These are phyloP conservation scores for Notodonta dromedarius DNA, from an alignment of 2,888 invertebrate species.

Conservation along the genomic window DNA sequence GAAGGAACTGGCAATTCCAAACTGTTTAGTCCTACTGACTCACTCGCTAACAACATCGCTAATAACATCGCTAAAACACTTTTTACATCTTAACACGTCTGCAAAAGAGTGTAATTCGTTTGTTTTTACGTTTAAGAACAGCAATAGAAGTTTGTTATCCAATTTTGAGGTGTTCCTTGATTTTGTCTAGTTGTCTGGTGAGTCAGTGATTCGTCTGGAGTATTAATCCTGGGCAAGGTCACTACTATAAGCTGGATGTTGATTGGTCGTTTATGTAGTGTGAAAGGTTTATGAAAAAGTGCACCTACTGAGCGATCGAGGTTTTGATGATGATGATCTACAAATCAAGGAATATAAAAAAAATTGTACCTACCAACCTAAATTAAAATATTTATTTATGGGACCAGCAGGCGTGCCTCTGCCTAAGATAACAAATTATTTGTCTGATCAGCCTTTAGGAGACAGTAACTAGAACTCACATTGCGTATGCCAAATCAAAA, in stretches of 20 bases:
- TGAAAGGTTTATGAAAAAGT: no score
- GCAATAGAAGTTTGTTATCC: conserved; percentile 6
- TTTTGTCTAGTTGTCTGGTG: conserved; percentile 31
- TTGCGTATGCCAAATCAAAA: not conserved
- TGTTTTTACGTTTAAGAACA: not conserved
- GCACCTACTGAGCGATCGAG: no score
- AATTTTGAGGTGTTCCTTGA: conserved; percentile 25
- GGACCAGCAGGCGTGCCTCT: no score
- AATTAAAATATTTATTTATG: no score
- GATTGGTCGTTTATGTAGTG: no score
- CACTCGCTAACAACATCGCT: conserved; percentile 17
- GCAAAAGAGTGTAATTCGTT: conserved; percentile 18
- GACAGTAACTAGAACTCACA: no score
- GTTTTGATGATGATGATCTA: no score
- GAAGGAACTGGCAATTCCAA: conserved; percentile 64
- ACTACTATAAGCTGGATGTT: conserved; percentile 6
- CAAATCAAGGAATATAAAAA: no score
- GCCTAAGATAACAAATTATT: no score
- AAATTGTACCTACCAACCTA: no score
- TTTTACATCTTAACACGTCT: conserved; percentile 5
- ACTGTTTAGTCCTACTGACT: conserved; percentile 36
- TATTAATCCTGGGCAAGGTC: conserved; percentile 32
- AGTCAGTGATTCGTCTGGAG: conserved; percentile 30
- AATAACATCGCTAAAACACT: not conserved
- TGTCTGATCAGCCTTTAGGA: no score